Percentiles rank a stretch among this genome's conserved stretches.
phyloP scores from a whole-genome alignment of 2,888 invertebrate species.

The Gymnoscelis rufifasciata region DNA sequence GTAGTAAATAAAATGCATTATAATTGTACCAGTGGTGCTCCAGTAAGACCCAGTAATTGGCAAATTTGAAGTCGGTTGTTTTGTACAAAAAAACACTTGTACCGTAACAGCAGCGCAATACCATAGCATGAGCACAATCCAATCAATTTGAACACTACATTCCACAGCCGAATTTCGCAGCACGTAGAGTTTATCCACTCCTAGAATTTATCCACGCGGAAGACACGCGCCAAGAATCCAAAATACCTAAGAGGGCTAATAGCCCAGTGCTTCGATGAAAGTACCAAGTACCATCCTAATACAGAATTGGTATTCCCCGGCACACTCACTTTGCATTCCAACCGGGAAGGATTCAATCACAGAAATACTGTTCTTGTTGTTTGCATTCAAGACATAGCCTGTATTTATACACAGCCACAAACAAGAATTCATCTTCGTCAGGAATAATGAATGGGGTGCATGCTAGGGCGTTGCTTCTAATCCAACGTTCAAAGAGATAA shows the following conservation, averaged over 20 bases:
- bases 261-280: not conserved
- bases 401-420: constrained; percentile 16
- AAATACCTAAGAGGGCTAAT: not conserved
- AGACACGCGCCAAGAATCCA: not conserved
- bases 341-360: constrained; percentile 27
- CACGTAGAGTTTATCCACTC: not conserved
- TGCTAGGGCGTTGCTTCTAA: not conserved
- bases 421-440: constrained; percentile 14
- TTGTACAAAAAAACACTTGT: too few relatives aligned
- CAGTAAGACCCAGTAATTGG: too few relatives aligned
- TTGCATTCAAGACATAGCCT: constrained; percentile 29
- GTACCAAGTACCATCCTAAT: constrained; percentile 28
- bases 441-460: constrained; percentile 11
- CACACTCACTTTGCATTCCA: constrained; percentile 31
- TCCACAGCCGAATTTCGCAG: not conserved
- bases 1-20: too few relatives aligned
- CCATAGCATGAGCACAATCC: too few relatives aligned
- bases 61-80: too few relatives aligned
- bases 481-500: not conserved
- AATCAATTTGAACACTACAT: not conserved
- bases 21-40: too few relatives aligned
- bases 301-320: constrained; percentile 30
- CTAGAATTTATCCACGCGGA: not conserved
- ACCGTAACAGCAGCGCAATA: too few relatives aligned
- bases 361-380: constrained; percentile 24